phyloP scores from a whole-genome alignment of 2,797 vertebrate species.

The Brachyrhaphis roseni region DNA sequence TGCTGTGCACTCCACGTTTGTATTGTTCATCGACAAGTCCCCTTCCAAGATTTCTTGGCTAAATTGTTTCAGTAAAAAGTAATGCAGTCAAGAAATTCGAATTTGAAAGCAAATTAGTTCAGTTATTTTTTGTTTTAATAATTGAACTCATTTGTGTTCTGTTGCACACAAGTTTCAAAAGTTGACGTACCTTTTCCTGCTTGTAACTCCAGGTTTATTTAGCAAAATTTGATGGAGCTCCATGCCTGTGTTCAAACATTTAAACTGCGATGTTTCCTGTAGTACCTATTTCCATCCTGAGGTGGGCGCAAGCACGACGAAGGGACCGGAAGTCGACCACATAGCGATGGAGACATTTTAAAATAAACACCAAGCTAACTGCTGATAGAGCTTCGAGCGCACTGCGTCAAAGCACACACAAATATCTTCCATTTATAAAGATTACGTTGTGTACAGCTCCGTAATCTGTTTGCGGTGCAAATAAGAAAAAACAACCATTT shows the following conservation, averaged over 20 bases:
- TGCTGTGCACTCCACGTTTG: not conserved
- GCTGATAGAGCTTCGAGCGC: conserved; percentile 58
- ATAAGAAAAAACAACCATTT: conserved; percentile 29
- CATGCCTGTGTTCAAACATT: not conserved
- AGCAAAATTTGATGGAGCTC: not conserved
- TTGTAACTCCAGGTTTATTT: not conserved
- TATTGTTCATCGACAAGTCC: not conserved
- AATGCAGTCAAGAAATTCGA: too few relatives aligned
- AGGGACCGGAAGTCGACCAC: conserved; percentile 73
- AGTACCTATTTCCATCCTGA: not conserved
- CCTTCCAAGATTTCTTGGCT: not conserved
- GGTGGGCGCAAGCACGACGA: not conserved
- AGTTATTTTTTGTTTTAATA: not conserved
- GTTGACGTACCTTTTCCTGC: not conserved
- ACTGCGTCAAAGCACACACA: conserved; percentile 55
- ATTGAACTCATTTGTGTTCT: not conserved
- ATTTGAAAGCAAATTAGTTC: too few relatives aligned
- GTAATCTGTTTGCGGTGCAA: conserved; percentile 21
- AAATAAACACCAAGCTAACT: conserved; percentile 76
- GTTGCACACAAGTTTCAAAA: not conserved
- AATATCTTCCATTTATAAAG: conserved; percentile 26
- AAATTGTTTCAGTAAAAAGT: too few relatives aligned
- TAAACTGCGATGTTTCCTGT: not conserved
- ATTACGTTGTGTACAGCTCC: conserved; percentile 11
- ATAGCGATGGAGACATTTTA: conserved; percentile 83